These are phyloP conservation scores for Zelleria hepariella DNA, from an alignment of 2,888 invertebrate species.

Conservation along the genomic window DNA sequence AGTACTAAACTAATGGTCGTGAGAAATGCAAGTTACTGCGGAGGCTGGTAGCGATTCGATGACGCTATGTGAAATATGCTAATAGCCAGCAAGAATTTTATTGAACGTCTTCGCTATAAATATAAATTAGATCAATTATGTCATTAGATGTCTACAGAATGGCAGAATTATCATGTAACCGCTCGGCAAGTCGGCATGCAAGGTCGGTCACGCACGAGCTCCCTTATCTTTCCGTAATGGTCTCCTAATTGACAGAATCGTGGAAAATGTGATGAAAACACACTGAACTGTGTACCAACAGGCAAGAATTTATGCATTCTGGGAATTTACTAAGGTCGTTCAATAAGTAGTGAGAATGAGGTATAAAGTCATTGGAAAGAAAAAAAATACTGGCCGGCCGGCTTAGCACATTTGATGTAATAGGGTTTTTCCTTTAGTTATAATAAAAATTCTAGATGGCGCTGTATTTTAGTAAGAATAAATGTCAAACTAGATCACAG, in stretches of 20 bases:
- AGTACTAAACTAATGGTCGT: not conserved
- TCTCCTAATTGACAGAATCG: not conserved
- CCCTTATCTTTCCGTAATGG: not conserved
- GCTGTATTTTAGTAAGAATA: no score
- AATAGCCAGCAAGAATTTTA: not conserved
- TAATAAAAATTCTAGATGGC: no score
- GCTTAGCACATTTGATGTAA: no score
- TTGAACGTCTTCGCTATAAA: not conserved
- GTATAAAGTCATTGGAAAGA: no score
- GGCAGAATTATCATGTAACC: not conserved
- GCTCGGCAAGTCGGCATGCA: not conserved
- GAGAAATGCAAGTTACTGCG: not conserved
- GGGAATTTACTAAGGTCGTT: no score
- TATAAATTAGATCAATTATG: constrained; percentile 1
- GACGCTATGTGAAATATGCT: not conserved
- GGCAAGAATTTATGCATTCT: not conserved
- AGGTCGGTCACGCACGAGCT: constrained; percentile 4
- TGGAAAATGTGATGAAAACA: no score
- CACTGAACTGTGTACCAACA: no score
- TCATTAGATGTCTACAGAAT: not conserved
- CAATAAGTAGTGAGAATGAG: no score
- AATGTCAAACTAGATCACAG: no score
- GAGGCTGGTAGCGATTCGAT: not conserved
- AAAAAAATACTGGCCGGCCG: no score
- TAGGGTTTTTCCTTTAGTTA: no score